A percentile compares a stretch with the other conserved stretches of the same genome.
phyloP scores from a whole-genome alignment of 2,113 vertebrate species.

The Madoqua kirkii region DNA sequence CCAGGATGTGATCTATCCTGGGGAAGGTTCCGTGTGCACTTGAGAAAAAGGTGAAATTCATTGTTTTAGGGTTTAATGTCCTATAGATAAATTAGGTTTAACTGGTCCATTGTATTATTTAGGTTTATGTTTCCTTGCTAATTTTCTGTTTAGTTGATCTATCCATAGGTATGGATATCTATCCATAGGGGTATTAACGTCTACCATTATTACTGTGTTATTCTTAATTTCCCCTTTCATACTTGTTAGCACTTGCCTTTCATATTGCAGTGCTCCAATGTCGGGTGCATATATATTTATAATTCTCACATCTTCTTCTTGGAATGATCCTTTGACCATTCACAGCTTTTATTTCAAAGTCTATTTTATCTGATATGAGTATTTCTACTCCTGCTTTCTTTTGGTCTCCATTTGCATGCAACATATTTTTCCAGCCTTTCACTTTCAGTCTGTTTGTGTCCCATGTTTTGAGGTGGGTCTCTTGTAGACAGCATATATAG shows the following conservation, averaged over 20 bases:
- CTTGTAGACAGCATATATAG: not conserved
- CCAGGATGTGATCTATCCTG: not conserved
- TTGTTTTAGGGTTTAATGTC: not conserved
- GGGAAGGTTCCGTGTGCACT: not conserved
- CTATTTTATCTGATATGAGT: not conserved
- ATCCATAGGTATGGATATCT: no score
- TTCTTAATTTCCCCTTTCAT: not conserved
- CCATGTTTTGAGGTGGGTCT: not conserved
- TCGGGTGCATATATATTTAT: not conserved
- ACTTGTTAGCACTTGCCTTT: not conserved
- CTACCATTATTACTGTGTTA: not conserved
- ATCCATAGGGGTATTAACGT: not conserved
- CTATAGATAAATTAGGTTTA: not conserved
- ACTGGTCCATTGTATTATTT: not conserved
- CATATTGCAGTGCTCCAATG: not conserved
- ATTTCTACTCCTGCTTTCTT: not conserved
- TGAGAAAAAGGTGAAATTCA: not conserved
- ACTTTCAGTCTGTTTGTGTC: not conserved
- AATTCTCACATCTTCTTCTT: not conserved
- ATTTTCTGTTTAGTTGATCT: not conserved
- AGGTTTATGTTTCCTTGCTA: not conserved
- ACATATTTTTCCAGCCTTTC: not conserved
- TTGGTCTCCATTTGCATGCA: not conserved
- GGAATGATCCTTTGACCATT: not conserved
- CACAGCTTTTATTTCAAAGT: not conserved